Percentiles rank a stretch among this genome's conserved stretches.
These are phyloP conservation scores for Stercorarius parasiticus DNA, from an alignment of 2,113 vertebrate species.

Conservation along the genomic window DNA sequence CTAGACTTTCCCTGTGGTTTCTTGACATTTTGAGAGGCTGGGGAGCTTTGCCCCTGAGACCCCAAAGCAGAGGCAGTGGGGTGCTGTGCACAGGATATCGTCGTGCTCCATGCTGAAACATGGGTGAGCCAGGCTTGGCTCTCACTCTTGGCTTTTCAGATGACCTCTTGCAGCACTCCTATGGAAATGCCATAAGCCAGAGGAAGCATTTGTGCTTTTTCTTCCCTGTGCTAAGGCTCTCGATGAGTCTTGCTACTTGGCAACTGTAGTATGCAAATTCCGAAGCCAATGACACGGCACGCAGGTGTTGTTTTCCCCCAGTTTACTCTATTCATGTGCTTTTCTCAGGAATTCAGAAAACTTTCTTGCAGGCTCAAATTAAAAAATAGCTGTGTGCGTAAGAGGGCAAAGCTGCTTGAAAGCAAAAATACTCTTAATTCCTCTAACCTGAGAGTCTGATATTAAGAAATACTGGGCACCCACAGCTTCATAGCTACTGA, in stretches of 20 bases:
- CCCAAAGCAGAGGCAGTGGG: neutral
- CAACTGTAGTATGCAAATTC: neutral
- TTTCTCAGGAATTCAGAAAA: neutral
- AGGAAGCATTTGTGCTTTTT: neutral
- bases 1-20: neutral
- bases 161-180: neutral
- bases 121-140: fast-evolving
- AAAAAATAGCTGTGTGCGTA: neutral
- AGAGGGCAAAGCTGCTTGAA: neutral
- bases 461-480: neutral
- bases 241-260: neutral
- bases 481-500: neutral
- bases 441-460: neutral
- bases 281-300: neutral
- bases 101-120: neutral
- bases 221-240: neutral
- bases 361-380: neutral
- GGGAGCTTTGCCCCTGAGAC: neutral
- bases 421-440: neutral
- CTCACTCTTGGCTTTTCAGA: neutral
- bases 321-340: neutral
- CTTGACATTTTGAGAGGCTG: neutral
- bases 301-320: neutral
- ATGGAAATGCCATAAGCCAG: neutral
- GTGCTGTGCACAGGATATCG: neutral